These are phyloP conservation scores for Macrotrachela quadricornifera DNA, from an alignment of 1,140 invertebrate genomes.

Conservation along the genomic window DNA sequence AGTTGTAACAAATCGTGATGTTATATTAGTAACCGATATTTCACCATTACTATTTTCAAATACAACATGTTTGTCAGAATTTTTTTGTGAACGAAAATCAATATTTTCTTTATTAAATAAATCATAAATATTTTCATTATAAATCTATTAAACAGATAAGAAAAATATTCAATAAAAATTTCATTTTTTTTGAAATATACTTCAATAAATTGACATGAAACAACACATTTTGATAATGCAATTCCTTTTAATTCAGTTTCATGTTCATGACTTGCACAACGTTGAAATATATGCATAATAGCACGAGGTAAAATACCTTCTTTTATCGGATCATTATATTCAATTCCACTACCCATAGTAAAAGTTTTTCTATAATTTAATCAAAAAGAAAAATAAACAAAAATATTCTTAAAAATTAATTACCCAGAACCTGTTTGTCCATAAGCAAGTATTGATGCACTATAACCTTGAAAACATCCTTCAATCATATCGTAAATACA, in stretches of 20 bases:
- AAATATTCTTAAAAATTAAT: conserved; percentile 60
- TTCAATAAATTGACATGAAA: too few species aligned
- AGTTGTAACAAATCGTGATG: conserved; percentile 19
- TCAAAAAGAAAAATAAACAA: conserved; percentile 15
- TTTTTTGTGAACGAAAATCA: too few species aligned
- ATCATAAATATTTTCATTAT: too few species aligned
- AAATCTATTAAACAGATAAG: too few species aligned
- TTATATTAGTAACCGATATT: conserved; percentile 27
- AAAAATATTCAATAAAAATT: too few species aligned
- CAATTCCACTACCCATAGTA: conserved; percentile 24
- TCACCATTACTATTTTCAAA: too few species aligned
- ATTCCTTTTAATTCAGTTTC: too few species aligned
- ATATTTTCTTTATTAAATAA: too few species aligned
- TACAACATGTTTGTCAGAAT: too few species aligned
- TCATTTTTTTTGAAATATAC: too few species aligned
- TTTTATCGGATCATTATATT: conserved; percentile 34
- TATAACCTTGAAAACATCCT: conserved; percentile 64
- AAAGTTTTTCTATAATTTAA: conserved; percentile 30
- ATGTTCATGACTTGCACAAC: conserved; percentile 62
- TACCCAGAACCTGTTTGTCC: conserved; percentile 49
- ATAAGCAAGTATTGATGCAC: conserved; percentile 63
- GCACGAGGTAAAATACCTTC: conserved; percentile 64
- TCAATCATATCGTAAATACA: conserved; percentile 51
- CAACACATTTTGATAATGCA: too few species aligned
- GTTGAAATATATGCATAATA: conserved; percentile 57